These are phyloP conservation scores for Piscicola geometra DNA, from an alignment of 2,888 invertebrate genomes.

Conservation along the genomic window DNA sequence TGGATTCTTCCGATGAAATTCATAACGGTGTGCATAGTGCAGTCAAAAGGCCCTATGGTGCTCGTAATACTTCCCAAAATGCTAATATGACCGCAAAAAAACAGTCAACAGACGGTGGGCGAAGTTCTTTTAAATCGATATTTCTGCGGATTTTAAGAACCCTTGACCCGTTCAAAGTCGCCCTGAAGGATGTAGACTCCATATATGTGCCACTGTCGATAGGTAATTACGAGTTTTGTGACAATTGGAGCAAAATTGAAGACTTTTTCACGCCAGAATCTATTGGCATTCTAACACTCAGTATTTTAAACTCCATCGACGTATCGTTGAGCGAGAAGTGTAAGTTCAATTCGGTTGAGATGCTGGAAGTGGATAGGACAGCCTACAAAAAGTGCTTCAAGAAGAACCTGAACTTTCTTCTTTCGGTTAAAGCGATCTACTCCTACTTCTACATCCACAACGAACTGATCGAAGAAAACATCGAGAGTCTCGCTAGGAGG, in stretches of 20 bases:
- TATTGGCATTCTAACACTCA: background rate
- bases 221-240: background rate
- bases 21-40: no score
- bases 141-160: no score
- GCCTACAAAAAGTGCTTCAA: background rate
- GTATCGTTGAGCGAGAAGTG: background rate
- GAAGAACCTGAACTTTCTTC: slow-evolving; percentile 4
- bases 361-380: background rate
- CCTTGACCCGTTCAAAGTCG: no score
- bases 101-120: no score
- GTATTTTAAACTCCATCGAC: background rate
- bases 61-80: no score
- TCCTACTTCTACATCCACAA: background rate
- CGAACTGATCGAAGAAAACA: background rate
- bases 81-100: no score
- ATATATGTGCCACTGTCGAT: background rate
- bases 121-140: no score
- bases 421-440: background rate
- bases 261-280: background rate
- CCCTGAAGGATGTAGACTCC: background rate
- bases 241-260: background rate
- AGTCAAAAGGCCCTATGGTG: no score
- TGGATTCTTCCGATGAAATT: no score
- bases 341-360: background rate
- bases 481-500: no score